These are phyloP conservation scores for Zaprionus vittiger DNA, from an alignment of 1,140 invertebrate genomes.

Conservation along the genomic window DNA sequence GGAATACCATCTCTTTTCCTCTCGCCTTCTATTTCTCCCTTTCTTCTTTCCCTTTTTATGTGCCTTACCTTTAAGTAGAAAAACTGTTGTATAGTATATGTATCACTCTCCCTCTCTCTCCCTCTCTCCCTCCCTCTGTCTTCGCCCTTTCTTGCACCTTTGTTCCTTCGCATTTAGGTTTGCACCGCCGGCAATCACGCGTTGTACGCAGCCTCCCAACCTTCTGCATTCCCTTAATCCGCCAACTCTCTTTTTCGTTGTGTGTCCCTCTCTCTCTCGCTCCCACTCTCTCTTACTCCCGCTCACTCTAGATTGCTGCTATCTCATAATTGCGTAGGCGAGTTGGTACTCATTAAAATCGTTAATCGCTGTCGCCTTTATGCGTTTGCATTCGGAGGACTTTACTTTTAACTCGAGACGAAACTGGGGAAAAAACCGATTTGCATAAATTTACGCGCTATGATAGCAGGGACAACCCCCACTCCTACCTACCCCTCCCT, in stretches of 20 bases:
- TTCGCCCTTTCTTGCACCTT: constrained; percentile 14
- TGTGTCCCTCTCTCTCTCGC: not conserved
- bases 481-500: too few species aligned
- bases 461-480: constrained; percentile 43
- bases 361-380: constrained; percentile 69
- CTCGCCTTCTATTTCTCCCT: not conserved
- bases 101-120: not conserved
- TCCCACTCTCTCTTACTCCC: not conserved
- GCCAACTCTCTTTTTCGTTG: not conserved
- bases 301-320: constrained; percentile 28
- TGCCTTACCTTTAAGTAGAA: too few species aligned
- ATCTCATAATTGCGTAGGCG: constrained; percentile 78
- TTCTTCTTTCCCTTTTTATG: too few species aligned
- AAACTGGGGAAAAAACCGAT: constrained; percentile 55
- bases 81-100: too few species aligned
- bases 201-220: constrained; percentile 25
- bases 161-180: constrained; percentile 25
- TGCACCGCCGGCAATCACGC: constrained; percentile 60
- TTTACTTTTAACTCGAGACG: constrained; percentile 67
- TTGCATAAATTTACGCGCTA: constrained; percentile 77
- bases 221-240: not conserved
- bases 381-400: constrained; percentile 66
- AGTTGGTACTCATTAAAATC: constrained; percentile 79
- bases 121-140: not conserved
- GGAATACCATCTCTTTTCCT: not conserved